These are phyloP conservation scores for Sebastes itinus DNA, from an alignment of 2,797 vertebrate species.

Conservation along the genomic window DNA sequence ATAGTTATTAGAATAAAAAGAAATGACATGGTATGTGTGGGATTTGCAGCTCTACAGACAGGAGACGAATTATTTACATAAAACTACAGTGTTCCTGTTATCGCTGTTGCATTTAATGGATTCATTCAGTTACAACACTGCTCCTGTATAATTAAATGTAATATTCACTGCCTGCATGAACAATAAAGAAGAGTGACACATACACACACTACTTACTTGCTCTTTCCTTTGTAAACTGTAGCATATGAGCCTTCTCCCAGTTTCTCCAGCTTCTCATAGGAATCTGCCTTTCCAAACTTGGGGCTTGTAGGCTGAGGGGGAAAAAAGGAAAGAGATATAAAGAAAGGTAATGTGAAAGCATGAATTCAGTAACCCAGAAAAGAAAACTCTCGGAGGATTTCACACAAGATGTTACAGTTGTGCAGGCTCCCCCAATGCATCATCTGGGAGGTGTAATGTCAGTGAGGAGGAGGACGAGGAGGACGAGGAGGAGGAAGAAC, in stretches of 20 bases:
- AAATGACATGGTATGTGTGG: conserved; percentile 17
- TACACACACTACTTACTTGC: conserved; percentile 89
- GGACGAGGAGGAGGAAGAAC: background rate
- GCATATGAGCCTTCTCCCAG: conserved; percentile 97
- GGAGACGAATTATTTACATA: conserved; percentile 26
- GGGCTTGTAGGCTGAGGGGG: conserved; percentile 91
- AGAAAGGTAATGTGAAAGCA: conserved; percentile 17
- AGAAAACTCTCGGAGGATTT: background rate
- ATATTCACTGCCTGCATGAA: conserved; percentile 30
- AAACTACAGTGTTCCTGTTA: conserved; percentile 22
- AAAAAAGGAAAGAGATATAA: conserved; percentile 12
- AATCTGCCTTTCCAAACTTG: conserved; percentile 98
- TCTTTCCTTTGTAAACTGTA: conserved; percentile 98
- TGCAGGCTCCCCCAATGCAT: conserved; percentile 21
- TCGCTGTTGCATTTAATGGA: conserved; percentile 20
- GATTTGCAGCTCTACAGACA: background rate
- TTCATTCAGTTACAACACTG: conserved; percentile 3
- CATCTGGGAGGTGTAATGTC: conserved; percentile 25
- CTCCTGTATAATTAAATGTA: conserved; percentile 33
- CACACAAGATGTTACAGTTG: conserved; percentile 16
- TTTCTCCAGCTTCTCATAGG: conserved; percentile 98
- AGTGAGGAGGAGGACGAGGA: background rate
- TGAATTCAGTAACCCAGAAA: conserved; percentile 30
- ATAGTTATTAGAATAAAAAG: conserved; percentile 38
- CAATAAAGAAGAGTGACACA: conserved; percentile 8